Percentiles rank a stretch among this genome's conserved stretches.
phyloP scores from a whole-genome alignment of 1,140 invertebrate species.

The Potamilus streckersoni region DNA sequence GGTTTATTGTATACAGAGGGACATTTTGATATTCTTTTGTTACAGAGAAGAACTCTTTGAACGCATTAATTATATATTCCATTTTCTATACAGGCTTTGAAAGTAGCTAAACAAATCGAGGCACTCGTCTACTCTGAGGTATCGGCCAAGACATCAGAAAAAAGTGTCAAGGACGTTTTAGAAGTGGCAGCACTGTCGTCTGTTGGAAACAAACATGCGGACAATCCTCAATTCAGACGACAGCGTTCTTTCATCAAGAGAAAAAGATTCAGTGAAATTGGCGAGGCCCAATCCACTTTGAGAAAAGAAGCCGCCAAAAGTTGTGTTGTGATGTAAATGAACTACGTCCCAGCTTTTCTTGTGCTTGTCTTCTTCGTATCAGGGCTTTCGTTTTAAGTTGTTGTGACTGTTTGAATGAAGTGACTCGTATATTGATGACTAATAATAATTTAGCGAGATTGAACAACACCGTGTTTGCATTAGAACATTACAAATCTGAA shows the following conservation, averaged over 20 bases:
- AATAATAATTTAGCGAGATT: too few relatives aligned
- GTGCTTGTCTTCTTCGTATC: too few relatives aligned
- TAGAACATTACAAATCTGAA: too few relatives aligned
- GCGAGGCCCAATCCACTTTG: conserved; percentile 55
- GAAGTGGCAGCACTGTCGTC: conserved; percentile 77
- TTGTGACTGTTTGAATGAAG: too few relatives aligned
- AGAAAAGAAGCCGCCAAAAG: conserved; percentile 61
- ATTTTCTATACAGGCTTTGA: conserved; percentile 49
- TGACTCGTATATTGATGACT: too few relatives aligned
- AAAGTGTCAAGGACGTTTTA: conserved; percentile 75
- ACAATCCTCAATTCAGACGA: conserved; percentile 45
- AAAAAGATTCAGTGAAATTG: conserved; percentile 59
- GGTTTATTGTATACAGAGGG: not conserved
- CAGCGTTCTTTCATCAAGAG: conserved; percentile 58
- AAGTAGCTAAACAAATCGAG: conserved; percentile 73
- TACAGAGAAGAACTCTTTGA: not conserved
- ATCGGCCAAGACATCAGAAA: conserved; percentile 73
- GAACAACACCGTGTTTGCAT: too few relatives aligned
- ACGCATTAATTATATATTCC: too few relatives aligned
- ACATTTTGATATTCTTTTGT: not conserved
- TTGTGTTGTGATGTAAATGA: conserved; percentile 57
- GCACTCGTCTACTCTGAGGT: conserved; percentile 78
- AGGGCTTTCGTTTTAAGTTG: too few relatives aligned
- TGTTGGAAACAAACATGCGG: conserved; percentile 63
- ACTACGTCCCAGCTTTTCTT: too few relatives aligned